phyloP scores from a whole-genome alignment of 1,140 invertebrate species.

The Drosophila rufa region DNA sequence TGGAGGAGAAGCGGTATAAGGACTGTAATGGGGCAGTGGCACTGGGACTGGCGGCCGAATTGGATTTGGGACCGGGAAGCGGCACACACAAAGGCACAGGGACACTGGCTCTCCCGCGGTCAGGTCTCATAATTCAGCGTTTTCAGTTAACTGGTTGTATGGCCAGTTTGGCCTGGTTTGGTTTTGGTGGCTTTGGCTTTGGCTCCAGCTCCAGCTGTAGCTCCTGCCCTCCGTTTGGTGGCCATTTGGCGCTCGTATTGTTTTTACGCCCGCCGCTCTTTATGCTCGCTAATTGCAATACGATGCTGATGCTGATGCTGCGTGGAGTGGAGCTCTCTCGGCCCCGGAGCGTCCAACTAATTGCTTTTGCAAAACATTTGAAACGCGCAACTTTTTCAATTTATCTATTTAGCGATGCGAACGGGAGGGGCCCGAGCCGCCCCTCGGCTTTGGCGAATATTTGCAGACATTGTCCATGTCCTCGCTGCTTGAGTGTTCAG shows the following conservation, averaged over 20 bases:
- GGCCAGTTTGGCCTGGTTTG: constrained; percentile 29
- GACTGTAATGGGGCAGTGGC: not conserved
- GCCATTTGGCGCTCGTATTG: constrained; percentile 64
- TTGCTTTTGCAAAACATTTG: constrained; percentile 76
- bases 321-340: constrained; percentile 16
- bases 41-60: constrained; percentile 27
- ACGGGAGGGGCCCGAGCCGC: constrained; percentile 8
- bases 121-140: constrained; percentile 69
- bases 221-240: constrained; percentile 22
- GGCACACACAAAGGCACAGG: constrained; percentile 7
- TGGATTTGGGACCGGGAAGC: constrained; percentile 36
- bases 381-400: constrained; percentile 70
- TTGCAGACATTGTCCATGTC: constrained; percentile 42
- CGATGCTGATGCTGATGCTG: constrained; percentile 78
- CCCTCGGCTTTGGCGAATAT: constrained; percentile 28
- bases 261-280: constrained; percentile 59
- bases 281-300: constrained; percentile 79
- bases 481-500: constrained; percentile 19
- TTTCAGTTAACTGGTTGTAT: constrained; percentile 63
- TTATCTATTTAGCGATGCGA: constrained; percentile 63
- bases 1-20: not conserved
- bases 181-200: constrained; percentile 21
- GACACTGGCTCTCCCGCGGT: constrained; percentile 23
- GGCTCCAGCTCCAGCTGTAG: not conserved
- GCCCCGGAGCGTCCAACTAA: constrained; percentile 68